Evolutionary conservation across 2,113 vertebrate genomes (phyloP).

Genomic region (Neodon shergylaensis): DNA sequence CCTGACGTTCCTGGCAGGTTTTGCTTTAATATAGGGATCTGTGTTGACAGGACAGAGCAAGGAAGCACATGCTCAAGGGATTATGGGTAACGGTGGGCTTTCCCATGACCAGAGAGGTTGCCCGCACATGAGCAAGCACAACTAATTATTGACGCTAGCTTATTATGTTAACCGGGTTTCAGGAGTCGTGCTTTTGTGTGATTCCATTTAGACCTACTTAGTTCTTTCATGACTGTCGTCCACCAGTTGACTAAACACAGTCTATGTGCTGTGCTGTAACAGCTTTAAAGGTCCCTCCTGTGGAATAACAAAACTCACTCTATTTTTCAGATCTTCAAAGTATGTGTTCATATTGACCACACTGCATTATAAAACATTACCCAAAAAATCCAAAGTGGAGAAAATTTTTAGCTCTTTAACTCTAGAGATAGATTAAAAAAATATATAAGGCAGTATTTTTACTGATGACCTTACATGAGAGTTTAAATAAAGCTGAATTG

Average conservation of each 20-base stretch:
- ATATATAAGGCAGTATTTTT: background rate
- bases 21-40: background rate
- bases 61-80: background rate
- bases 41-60: background rate
- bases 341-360: background rate
- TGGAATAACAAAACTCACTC: constrained; percentile 29
- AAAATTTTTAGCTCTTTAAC: background rate
- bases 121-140: constrained; percentile 4
- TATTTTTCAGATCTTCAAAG: background rate
- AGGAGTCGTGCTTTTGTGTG: background rate
- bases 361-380: background rate
- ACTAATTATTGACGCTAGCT: background rate
- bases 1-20: background rate
- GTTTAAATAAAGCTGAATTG: background rate
- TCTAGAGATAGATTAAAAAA: background rate
- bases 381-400: background rate
- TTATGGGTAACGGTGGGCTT: background rate
- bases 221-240: background rate
- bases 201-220: constrained; percentile 17
- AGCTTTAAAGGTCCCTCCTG: constrained; percentile 57
- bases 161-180: background rate
- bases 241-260: background rate
- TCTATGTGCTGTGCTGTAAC: background rate
- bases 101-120: background rate
- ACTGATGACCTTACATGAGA: background rate